Evolutionary conservation across 2,888 invertebrate genomes (phyloP).

Genomic region (Melanophora roralis): DNA sequence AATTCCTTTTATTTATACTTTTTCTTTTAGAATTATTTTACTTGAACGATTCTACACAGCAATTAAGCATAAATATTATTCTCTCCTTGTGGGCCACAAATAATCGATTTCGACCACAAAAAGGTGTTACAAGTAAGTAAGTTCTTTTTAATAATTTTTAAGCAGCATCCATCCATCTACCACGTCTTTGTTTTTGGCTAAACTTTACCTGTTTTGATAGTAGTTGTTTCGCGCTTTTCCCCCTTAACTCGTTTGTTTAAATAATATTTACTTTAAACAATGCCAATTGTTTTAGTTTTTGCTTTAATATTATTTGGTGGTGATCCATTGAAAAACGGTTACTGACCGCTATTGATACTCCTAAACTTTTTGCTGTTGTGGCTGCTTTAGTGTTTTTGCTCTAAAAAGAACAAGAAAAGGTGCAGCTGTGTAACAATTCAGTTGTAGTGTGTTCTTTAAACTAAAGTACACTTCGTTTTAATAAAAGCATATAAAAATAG

Average conservation of each 20-base stretch:
- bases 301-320: constrained; percentile 27
- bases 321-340: constrained; percentile 58
- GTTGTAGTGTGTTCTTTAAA: constrained; percentile 12
- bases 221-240: background rate
- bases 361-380: constrained; percentile 9
- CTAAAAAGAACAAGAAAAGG: constrained; percentile 54
- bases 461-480: constrained; percentile 50
- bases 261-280: constrained; percentile 57
- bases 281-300: constrained; percentile 51
- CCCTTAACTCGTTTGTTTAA: background rate
- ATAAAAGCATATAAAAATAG: constrained; percentile 34
- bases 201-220: background rate
- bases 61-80: background rate
- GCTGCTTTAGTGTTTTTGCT: constrained; percentile 17
- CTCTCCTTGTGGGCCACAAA: background rate
- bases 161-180: no score
- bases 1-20: no score
- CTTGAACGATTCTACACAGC: background rate
- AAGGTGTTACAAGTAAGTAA: background rate
- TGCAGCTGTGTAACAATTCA: constrained; percentile 59
- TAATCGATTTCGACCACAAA: background rate
- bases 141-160: background rate
- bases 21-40: background rate
- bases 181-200: background rate
- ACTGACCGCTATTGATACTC: constrained; percentile 57